These are phyloP conservation scores for Caenorhabditis wallacei DNA, from an alignment of 2,888 invertebrate species.

Conservation along the genomic window DNA sequence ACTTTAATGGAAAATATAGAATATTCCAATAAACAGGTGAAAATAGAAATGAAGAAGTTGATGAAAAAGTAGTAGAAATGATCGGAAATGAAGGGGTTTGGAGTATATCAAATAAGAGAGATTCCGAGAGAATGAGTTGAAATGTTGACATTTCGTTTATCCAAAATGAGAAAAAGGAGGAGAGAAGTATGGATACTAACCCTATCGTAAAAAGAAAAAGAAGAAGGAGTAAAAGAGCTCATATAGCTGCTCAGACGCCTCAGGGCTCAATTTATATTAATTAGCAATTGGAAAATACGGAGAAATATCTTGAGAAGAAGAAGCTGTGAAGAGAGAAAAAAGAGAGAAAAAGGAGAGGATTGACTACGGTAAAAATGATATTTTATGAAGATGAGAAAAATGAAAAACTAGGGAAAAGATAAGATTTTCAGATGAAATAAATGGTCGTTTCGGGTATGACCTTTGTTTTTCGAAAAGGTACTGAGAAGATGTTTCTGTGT, in stretches of 20 bases:
- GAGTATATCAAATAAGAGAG: not conserved
- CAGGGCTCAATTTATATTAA: conserved; percentile 68
- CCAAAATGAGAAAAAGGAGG: conserved; percentile 33
- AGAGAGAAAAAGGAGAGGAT: not conserved
- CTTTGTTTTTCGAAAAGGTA: too few relatives aligned
- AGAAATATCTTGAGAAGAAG: conserved; percentile 32
- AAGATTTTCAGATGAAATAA: not conserved
- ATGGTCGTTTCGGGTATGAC: too few relatives aligned
- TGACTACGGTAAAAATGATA: conserved; percentile 54
- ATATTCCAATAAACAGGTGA: conserved; percentile 14
- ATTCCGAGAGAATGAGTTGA: conserved; percentile 23
- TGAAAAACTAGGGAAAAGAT: not conserved
- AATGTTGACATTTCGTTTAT: conserved; percentile 47
- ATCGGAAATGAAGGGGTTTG: conserved; percentile 1
- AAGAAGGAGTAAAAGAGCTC: conserved; percentile 31
- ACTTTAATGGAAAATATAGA: conserved; percentile 28
- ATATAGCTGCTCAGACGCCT: conserved; percentile 57
- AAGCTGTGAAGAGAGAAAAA: not conserved
- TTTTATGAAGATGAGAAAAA: conserved; percentile 18
- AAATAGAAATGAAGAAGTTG: conserved; percentile 11
- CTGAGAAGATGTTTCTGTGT: too few relatives aligned
- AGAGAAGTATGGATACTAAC: conserved; percentile 10
- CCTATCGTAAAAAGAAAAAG: conserved; percentile 6
- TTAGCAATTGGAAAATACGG: conserved; percentile 52
- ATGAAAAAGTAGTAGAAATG: conserved; percentile 4